Conservation (phyloP, 2,113 vertebrate species). For the Desmodus rotundus region DNA sequence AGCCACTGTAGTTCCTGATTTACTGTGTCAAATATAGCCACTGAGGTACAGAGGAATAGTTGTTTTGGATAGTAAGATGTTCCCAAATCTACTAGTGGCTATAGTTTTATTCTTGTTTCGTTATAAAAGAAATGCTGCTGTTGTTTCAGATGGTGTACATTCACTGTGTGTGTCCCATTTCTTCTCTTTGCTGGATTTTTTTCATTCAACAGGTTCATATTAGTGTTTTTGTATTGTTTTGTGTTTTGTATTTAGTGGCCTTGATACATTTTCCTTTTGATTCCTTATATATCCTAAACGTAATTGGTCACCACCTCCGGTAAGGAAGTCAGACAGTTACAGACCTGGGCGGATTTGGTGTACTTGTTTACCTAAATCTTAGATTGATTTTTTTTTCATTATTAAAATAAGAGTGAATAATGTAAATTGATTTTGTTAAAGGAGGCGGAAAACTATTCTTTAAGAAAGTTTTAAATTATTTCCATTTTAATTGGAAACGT, state of each 20-base stretch:
- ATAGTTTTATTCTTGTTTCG: not conserved
- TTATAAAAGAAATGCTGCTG: not conserved
- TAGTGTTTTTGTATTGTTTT: not conserved
- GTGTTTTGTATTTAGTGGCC: not conserved
- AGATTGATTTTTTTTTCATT: not conserved
- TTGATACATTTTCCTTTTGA: not conserved
- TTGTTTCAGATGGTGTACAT: not conserved
- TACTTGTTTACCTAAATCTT: constrained; percentile 20
- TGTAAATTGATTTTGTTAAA: not conserved
- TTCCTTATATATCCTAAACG: not conserved
- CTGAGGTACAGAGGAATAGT: not conserved
- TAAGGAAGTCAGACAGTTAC: not conserved
- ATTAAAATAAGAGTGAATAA: constrained; percentile 12
- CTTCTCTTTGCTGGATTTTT: not conserved
- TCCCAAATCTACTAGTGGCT: not conserved
- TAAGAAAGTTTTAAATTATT: not conserved
- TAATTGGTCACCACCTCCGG: not conserved
- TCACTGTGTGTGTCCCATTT: not conserved
- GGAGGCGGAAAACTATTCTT: not conserved
- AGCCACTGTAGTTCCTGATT: not conserved
- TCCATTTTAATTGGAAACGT: constrained; percentile 16
- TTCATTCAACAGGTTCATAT: not conserved
- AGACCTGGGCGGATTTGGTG: not conserved
- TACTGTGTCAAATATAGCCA: not conserved
- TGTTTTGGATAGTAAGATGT: not conserved